Base-by-base conservation (phyloP, 1,140 invertebrate genomes). In the Oscheius sp. region DNA sequence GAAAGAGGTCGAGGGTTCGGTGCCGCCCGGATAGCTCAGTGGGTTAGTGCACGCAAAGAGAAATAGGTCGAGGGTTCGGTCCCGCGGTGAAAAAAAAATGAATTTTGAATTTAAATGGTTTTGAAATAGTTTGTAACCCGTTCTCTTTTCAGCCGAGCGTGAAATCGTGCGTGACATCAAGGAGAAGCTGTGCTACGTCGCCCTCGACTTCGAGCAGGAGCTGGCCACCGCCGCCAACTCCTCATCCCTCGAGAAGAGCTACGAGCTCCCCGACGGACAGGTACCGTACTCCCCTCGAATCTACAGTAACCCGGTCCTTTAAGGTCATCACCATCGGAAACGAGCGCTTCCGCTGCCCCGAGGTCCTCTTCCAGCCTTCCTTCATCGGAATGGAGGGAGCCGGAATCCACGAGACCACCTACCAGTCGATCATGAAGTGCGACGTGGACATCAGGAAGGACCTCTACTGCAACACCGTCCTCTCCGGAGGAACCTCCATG, bases 151-250 rank as follows among this genome's bases (percentile, higher is more conserved):
- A 45, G 93, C 88, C 90, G 92, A 90, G 93, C 92, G 81, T 72
- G 81, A 82, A 78, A 94, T 95, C 82, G 92, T 94, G 13, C 89
- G 93, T 80, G 93, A 95, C 87, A 93, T 94, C 87, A 95, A 87
- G 79, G 87, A 87, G 72, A 88, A 87, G 78, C 73, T 88, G 28
- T 87, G 86, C 77, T 87, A 87, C 85, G 91, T 95, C 62, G 93
- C 93, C 58, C 88, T 94, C 29, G 93, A 94, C 88, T 94, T 94
- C 85, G 93, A 95, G 87, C 92, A 94, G 87, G 93, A 95, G 87
- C 94, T 95, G 93, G 91, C 91, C 80, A 93, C 92, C 68, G 92
- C 92, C 76, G 91, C 92, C 38, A 82, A 83, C 26, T 84, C 82
- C 28, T 84, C 83, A 7, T 84, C 85, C 32, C 79, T 85, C 28